Evolutionary conservation across 2,888 invertebrate species (phyloP), one percentile per base, ranked within the genome.

Genomic region (Athetis lepigone): DNA sequence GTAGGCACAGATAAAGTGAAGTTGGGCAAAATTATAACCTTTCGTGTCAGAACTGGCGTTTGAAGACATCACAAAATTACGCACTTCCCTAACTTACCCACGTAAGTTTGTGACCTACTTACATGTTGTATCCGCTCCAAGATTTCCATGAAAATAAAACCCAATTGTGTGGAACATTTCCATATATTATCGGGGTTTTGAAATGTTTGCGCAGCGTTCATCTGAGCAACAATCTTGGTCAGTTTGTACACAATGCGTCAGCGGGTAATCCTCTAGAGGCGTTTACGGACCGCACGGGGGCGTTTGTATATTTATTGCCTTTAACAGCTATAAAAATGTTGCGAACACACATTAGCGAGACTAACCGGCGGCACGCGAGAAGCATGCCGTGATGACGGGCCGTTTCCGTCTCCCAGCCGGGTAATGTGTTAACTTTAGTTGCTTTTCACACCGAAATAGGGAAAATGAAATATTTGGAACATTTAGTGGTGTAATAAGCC

Each of bases 321-420:
- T 76, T 85, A 86, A 88, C 85, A 83, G 87, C 88, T 83, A 91
- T 91, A 91, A 92, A 92, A 91, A 88, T 90, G 89, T 90, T 88
- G 76, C 82, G 77, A 89, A 90, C 88, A 90, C 86, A 90, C 90
- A 90, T 92, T 92, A 90, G 86, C 67, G 80, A 88, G 88, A 91
- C 85, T 88, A 88, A 91, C 88, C 85, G 90, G 77, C 67, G 77
- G 87, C 84, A 91, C 90, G 91, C 88, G 90, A 84, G 82, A 77
- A 77, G 92, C 86, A 90, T 92, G 79, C 82, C 83, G 84, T 85
- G 84, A 84, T 83, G 82, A 79, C 65, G 73, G 68, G 75, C 76
- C 73, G 74, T 84, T 84, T 77, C 64, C 60, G 65, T 62, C 67
- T 56, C 71, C 57, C 50, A 62, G 49, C 58, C 47, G 52, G 64